phyloP scores from a whole-genome alignment of 2,797 vertebrate species.

The Poecilia velifera region DNA sequence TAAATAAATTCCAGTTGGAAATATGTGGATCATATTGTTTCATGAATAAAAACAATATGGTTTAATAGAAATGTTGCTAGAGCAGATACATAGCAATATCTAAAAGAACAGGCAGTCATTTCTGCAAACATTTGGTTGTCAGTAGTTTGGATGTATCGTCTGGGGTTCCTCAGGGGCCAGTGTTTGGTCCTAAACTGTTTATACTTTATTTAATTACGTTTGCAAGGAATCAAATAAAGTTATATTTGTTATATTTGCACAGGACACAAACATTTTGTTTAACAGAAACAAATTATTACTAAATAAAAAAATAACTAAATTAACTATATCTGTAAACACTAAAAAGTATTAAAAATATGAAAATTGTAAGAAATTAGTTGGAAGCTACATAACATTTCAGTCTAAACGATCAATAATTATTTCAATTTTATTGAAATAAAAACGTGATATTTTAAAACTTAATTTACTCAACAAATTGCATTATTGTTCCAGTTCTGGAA shows the following conservation, averaged over 20 bases:
- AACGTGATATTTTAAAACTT: neutral
- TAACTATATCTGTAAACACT: neutral
- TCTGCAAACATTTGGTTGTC: neutral
- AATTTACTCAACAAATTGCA: neutral
- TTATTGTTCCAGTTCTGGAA: neutral
- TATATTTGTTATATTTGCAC: neutral
- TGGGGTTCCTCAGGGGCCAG: neutral
- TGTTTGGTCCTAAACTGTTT: neutral
- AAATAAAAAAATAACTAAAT: neutral
- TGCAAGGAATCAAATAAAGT: neutral
- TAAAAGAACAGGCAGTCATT: neutral
- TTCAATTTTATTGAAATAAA: neutral
- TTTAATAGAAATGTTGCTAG: neutral
- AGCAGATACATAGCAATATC: neutral
- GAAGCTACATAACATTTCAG: neutral
- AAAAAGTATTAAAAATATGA: neutral
- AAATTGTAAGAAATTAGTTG: neutral
- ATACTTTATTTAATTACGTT: neutral
- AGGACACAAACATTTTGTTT: neutral
- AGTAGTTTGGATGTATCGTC: neutral
- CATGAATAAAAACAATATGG: neutral
- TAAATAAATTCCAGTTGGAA: neutral
- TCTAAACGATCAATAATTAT: neutral
- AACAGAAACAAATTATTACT: neutral
- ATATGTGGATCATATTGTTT: neutral